Percentiles rank a stretch among this genome's conserved stretches.
These are phyloP conservation scores for Catagonus wagneri DNA, from an alignment of 2,113 vertebrate genomes.

Conservation along the genomic window DNA sequence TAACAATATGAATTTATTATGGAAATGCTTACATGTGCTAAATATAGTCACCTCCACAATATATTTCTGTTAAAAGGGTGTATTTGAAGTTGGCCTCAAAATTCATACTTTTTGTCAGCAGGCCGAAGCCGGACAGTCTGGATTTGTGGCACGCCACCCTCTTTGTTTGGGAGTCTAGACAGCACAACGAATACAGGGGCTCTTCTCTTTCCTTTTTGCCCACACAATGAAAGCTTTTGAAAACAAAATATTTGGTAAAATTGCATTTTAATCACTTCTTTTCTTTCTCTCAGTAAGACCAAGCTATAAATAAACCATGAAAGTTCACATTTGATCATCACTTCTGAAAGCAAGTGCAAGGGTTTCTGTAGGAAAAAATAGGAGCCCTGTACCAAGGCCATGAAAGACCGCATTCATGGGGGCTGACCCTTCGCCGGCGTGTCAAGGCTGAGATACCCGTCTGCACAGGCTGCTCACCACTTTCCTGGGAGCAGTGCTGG, in stretches of 20 bases:
- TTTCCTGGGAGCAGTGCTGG: background rate
- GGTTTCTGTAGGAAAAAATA: conserved; percentile 86
- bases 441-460: conserved; percentile 82
- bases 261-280: conserved; percentile 90
- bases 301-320: conserved; percentile 89
- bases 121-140: conserved; percentile 82
- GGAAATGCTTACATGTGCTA: conserved; percentile 85
- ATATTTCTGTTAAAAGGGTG: conserved; percentile 85
- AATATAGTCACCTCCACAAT: conserved; percentile 86
- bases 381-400: conserved; percentile 83
- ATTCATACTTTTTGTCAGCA: conserved; percentile 84
- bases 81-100: conserved; percentile 86
- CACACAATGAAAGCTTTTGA: conserved; percentile 89
- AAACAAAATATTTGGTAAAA: conserved; percentile 90
- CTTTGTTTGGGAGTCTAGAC: conserved; percentile 88
- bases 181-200: conserved; percentile 85
- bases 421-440: conserved; percentile 83
- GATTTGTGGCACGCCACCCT: conserved; percentile 85
- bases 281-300: conserved; percentile 87
- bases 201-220: conserved; percentile 78
- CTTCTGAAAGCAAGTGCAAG: conserved; percentile 88
- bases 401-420: conserved; percentile 88
- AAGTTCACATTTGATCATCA: conserved; percentile 87
- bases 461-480: conserved; percentile 82
- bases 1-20: conserved; percentile 88